phyloP scores from a whole-genome alignment of 1,140 invertebrate genomes.

The Coptotermes formosanus region DNA sequence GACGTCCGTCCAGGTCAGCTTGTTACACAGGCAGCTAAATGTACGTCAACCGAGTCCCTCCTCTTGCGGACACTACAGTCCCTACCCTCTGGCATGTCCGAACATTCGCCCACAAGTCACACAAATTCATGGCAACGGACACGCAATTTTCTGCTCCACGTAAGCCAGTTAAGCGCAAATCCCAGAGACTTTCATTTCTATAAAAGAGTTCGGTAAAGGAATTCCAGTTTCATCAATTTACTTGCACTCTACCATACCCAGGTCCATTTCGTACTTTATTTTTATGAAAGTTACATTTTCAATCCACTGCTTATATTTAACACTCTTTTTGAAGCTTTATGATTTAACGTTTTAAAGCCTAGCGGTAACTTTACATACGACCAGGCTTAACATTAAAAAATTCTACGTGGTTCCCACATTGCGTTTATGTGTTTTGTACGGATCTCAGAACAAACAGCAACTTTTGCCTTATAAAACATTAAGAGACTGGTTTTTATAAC shows the following conservation, averaged over 20 bases:
- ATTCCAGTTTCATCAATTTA: too few species aligned
- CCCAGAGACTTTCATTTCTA: background rate
- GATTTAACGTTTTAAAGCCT: too few species aligned
- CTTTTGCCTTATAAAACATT: too few species aligned
- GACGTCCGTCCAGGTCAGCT: background rate
- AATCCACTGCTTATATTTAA: background rate
- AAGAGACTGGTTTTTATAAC: too few species aligned
- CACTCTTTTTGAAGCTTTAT: background rate
- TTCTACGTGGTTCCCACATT: too few species aligned
- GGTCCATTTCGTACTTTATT: background rate
- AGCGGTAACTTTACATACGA: too few species aligned
- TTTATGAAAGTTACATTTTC: background rate
- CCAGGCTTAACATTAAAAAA: too few species aligned
- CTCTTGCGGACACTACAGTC: background rate
- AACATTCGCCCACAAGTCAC: background rate
- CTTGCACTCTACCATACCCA: background rate
- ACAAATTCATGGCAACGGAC: background rate
- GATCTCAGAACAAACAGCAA: too few species aligned
- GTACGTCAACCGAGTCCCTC: background rate
- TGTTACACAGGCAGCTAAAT: background rate
- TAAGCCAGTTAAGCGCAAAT: background rate
- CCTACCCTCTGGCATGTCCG: background rate
- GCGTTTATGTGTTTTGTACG: too few species aligned
- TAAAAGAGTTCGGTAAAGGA: too few species aligned
- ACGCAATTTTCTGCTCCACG: slow-evolving; percentile 4